Base-by-base conservation (phyloP, 2,888 invertebrate genomes). In the Brachypalpus laphriformis region DNA sequence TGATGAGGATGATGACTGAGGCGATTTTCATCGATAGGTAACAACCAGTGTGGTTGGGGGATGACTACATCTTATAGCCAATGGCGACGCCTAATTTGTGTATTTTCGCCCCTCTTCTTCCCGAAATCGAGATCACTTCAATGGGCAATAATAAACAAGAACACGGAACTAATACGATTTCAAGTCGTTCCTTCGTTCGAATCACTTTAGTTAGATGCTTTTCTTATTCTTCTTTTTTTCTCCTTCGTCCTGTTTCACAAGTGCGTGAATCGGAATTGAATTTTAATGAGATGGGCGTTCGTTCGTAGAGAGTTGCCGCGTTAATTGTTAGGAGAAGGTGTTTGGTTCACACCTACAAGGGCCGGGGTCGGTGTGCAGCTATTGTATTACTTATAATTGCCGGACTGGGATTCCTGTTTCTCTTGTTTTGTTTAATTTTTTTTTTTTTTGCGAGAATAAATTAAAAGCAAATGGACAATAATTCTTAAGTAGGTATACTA, bases 161-260 rank as follows among this genome's bases (percentile, higher is more conserved):
- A 83, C 68, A 78, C 40, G 78, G 70, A 66, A 76, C 71, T 85
- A 65, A 81, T 81, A 71, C 66, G 81, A 80, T 85, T 85, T 75
- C 37, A 63, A 68, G 63, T 74, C 61, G 25, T 47, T 37, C 28
- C 51, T 49, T 56, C n/a, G n/a, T n/a, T 14, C 22, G 75, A 54
- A 70, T 71, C 71, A 40, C 51, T 11, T 42, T 51, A 34, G 63
- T 68, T 40, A 31, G 42, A 54, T 34, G 34, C 28, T 8, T 49
- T 8, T 14, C 28, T 47, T 59, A 18, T 14, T 34, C 1, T 20
- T 49, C 22, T 25, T 34, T 11, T 16, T 25, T 42, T 20, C n/a
- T 20, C 8, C 8, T 14, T 25, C 11, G 49, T 42, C 18, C 37
- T 28, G 42, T 11, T 37, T 59, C 37, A 37, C 68, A 54, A 71